Conservation (phyloP, 2,888 invertebrate genomes). For the Euproctis similis region DNA sequence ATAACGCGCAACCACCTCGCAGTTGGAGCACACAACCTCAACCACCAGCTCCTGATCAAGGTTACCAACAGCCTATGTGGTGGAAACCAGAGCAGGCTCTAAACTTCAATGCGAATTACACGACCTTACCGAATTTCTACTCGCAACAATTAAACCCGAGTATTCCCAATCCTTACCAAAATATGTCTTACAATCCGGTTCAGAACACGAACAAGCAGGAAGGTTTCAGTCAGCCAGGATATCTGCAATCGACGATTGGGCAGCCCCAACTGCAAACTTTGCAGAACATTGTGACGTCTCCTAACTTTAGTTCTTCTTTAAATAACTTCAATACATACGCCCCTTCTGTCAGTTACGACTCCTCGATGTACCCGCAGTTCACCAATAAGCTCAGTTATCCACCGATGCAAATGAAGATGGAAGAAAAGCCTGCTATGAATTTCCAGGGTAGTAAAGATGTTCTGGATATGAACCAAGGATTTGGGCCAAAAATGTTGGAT, state of each 20-base stretch:
- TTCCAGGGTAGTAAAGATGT: slow-evolving; percentile 38
- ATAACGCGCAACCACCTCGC: slow-evolving; percentile 26
- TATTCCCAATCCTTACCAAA: slow-evolving; percentile 42
- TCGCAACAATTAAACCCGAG: slow-evolving; percentile 32
- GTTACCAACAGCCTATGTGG: slow-evolving; percentile 43
- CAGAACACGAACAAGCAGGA: slow-evolving; percentile 38
- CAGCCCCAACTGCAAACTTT: slow-evolving; percentile 49
- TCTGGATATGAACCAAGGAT: slow-evolving; percentile 36
- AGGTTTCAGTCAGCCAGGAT: slow-evolving; percentile 28
- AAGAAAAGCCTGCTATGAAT: slow-evolving; percentile 34
- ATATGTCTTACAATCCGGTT: slow-evolving; percentile 29
- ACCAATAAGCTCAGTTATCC: slow-evolving; percentile 43
- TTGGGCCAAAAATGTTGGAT: slow-evolving; percentile 36
- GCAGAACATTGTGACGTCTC: slow-evolving; percentile 48
- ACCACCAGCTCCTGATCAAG: slow-evolving; percentile 25
- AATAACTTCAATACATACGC: slow-evolving; percentile 46
- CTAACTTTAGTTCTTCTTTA: slow-evolving; percentile 51
- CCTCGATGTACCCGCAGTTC: slow-evolving; percentile 64
- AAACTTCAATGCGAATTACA: slow-evolving; percentile 35
- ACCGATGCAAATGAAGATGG: slow-evolving; percentile 39
- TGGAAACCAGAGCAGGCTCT: slow-evolving; percentile 52
- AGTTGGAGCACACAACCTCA: slow-evolving; percentile 31
- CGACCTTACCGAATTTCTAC: slow-evolving; percentile 41
- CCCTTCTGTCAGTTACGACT: slow-evolving; percentile 48
- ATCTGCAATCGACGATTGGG: slow-evolving; percentile 42